phyloP scores from a whole-genome alignment of 2,113 vertebrate species.

The Phalacrocorax carbo region DNA sequence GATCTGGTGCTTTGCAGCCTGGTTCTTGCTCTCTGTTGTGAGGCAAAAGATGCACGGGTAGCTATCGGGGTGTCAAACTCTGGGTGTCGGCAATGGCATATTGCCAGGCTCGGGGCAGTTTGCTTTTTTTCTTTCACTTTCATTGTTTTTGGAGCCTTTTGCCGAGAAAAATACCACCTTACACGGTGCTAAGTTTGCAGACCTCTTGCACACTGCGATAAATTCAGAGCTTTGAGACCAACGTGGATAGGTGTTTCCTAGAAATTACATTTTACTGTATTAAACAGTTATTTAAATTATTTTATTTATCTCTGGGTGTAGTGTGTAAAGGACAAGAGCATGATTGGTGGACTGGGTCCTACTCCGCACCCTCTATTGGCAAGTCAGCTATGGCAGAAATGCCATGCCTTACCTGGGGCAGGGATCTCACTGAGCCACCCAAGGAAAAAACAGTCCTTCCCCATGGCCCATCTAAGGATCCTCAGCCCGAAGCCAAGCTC shows the following conservation, averaged over 20 bases:
- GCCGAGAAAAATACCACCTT: background rate
- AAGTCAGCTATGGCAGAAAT: background rate
- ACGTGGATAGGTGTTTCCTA: background rate
- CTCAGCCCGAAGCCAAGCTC: background rate
- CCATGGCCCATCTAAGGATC: background rate
- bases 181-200: background rate
- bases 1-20: background rate
- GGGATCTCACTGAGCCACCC: background rate
- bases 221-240: background rate
- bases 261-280: background rate
- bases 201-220: background rate
- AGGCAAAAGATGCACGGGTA: background rate
- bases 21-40: background rate
- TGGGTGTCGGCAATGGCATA: background rate
- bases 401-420: background rate
- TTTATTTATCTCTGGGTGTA: background rate
- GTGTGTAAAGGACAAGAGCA: rapidly evolving
- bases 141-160: background rate
- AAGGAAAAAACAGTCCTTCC: background rate
- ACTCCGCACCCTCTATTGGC: background rate
- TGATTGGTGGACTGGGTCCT: background rate
- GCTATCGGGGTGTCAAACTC: background rate
- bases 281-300: background rate
- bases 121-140: background rate
- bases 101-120: background rate